Conservation (phyloP, 2,888 invertebrate species). For the Morinoia aosen region DNA sequence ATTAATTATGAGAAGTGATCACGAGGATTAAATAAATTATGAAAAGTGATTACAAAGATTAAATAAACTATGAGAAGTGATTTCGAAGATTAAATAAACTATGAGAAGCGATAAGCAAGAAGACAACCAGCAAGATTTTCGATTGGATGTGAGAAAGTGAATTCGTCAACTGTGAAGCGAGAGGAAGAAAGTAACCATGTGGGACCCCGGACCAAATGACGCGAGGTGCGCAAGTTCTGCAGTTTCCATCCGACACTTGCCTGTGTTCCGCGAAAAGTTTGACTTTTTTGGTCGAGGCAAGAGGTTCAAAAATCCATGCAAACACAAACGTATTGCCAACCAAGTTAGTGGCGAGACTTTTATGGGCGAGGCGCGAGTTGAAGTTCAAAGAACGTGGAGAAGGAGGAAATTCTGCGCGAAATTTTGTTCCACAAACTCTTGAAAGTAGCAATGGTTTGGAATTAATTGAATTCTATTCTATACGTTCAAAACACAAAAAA, state of each 20-base stretch:
- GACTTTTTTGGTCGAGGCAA: constrained; percentile 5
- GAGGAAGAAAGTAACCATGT: not conserved
- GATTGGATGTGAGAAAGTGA: not conserved
- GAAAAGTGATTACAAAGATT: too few relatives aligned
- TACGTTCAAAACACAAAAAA: not conserved
- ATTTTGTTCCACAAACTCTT: not conserved
- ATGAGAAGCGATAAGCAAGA: too few relatives aligned
- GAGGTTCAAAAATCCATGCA: constrained; percentile 40
- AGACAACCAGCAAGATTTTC: not conserved
- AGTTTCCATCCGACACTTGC: constrained; percentile 6
- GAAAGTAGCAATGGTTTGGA: not conserved
- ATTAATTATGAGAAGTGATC: too few relatives aligned
- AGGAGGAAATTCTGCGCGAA: not conserved
- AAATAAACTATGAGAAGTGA: too few relatives aligned
- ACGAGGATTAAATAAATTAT: too few relatives aligned
- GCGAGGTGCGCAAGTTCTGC: constrained; percentile 6
- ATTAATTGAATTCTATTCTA: constrained; percentile 1
- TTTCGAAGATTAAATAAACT: too few relatives aligned
- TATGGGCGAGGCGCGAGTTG: constrained; percentile 13
- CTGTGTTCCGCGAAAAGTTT: not conserved
- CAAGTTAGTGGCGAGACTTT: constrained; percentile 45
- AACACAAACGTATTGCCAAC: constrained; percentile 52
- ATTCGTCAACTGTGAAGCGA: not conserved
- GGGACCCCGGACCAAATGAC: not conserved
- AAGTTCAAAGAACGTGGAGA: not conserved